These are phyloP conservation scores for Chionomys nivalis DNA, from an alignment of 2,113 vertebrate species.

Conservation along the genomic window DNA sequence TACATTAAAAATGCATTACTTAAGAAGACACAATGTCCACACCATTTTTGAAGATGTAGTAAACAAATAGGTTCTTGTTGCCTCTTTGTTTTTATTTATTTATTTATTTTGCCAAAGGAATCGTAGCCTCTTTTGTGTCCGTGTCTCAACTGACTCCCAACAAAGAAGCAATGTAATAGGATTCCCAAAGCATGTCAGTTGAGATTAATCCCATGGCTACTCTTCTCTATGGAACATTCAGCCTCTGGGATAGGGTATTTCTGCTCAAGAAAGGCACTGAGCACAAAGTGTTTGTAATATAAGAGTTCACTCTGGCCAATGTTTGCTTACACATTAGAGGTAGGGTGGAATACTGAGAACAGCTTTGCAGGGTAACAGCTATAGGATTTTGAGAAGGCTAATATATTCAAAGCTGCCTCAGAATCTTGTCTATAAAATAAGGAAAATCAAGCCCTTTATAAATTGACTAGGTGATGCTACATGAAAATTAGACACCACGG, in stretches of 20 bases:
- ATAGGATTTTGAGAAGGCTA: background rate
- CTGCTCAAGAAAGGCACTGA: slow-evolving; percentile 54
- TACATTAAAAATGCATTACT: slow-evolving; percentile 80
- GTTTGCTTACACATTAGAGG: slow-evolving; percentile 4
- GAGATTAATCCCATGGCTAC: slow-evolving; percentile 81
- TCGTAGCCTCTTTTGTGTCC: slow-evolving; percentile 82
- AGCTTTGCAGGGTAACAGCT: background rate
- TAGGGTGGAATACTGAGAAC: background rate
- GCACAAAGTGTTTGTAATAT: slow-evolving; percentile 53
- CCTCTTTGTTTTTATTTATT: slow-evolving; percentile 77
- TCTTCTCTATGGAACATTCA: slow-evolving; percentile 69
- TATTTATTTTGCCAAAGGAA: slow-evolving; percentile 68
- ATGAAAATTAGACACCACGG: background rate
- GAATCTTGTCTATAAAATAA: background rate
- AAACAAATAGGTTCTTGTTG: slow-evolving; percentile 86
- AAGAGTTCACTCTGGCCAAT: slow-evolving; percentile 14
- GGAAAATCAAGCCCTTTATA: background rate
- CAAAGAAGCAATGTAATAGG: slow-evolving; percentile 86
- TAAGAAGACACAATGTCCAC: slow-evolving; percentile 76
- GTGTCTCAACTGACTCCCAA: slow-evolving; percentile 85
- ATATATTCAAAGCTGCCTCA: slow-evolving; percentile 23
- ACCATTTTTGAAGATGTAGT: slow-evolving; percentile 76
- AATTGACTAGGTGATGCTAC: background rate
- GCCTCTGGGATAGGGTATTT: slow-evolving; percentile 65
- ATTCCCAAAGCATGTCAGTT: slow-evolving; percentile 80